Evolutionary conservation across 1,140 invertebrate species (phyloP).

Genomic region (Diorhabda sublineata): DNA sequence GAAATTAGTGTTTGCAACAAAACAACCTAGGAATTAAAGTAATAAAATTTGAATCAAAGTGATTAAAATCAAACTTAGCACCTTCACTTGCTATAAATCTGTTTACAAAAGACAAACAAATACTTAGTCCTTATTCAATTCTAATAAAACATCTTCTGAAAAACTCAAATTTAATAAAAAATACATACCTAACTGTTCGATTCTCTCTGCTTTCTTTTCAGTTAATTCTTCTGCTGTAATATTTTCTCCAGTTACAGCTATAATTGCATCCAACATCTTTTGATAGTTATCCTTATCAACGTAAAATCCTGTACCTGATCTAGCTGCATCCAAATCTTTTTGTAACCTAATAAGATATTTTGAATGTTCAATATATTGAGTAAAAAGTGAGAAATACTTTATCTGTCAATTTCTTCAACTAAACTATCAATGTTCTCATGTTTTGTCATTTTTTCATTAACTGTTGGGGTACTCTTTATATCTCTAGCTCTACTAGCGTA

Average conservation of each 20-base stretch:
- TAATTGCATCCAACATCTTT: slow-evolving; percentile 11
- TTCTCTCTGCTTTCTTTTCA: slow-evolving; percentile 17
- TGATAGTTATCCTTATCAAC: slow-evolving; percentile 24
- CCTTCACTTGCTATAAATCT: background rate
- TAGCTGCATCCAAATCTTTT: slow-evolving; percentile 26
- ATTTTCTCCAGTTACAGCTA: slow-evolving; percentile 10
- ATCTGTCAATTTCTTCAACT: slow-evolving; percentile 24
- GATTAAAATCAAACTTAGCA: background rate
- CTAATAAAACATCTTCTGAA: too few relatives aligned
- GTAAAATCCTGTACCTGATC: slow-evolving; percentile 25
- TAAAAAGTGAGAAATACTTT: background rate
- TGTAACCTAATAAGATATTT: slow-evolving; percentile 10
- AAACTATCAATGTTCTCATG: slow-evolving; percentile 28
- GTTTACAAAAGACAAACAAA: background rate
- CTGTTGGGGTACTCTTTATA: slow-evolving; percentile 91
- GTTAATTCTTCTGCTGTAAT: slow-evolving; percentile 11
- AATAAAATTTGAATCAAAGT: background rate
- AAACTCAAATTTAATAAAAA: too few relatives aligned
- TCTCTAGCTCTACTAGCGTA: slow-evolving; percentile 95
- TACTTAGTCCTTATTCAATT: background rate
- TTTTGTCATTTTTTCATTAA: slow-evolving; percentile 73
- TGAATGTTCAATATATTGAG: background rate
- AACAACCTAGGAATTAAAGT: background rate
- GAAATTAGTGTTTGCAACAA: background rate
- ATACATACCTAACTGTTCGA: slow-evolving; percentile 11